These are phyloP conservation scores for Acomys russatus DNA, from an alignment of 2,797 vertebrate genomes.

Conservation along the genomic window DNA sequence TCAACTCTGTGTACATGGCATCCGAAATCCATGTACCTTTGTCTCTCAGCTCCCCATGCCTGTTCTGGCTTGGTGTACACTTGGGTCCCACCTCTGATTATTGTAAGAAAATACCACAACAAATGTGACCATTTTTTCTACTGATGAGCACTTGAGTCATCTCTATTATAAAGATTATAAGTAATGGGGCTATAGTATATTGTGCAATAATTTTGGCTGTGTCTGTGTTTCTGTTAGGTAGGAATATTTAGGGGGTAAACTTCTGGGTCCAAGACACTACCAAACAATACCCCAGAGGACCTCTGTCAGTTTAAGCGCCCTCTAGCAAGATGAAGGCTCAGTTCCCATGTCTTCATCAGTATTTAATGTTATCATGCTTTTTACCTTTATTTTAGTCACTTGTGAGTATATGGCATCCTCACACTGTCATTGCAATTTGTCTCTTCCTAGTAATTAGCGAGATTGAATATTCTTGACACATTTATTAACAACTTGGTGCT, in stretches of 20 bases:
- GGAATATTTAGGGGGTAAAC: constrained; percentile 15
- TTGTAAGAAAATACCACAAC: neutral
- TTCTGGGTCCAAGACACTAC: neutral
- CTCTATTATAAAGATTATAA: constrained; percentile 1
- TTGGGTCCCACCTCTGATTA: neutral
- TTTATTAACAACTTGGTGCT: no score
- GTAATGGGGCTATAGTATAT: constrained; percentile 17
- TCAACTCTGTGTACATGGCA: neutral
- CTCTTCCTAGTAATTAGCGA: no score
- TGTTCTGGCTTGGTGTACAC: neutral
- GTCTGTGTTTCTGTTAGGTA: neutral
- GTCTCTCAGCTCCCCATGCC: neutral
- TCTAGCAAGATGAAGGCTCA: neutral
- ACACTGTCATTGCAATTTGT: no score
- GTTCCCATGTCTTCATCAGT: neutral
- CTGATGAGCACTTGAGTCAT: neutral
- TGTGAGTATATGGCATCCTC: no score
- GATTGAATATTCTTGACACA: no score
- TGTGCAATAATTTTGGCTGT: neutral
- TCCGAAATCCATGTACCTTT: neutral
- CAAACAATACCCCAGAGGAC: constrained; percentile 17
- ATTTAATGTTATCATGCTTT: neutral
- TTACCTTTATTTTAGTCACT: no score
- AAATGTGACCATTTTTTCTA: constrained; percentile 1
- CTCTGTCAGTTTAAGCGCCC: neutral